These are phyloP conservation scores for Stichopus horrens DNA, from an alignment of 53 echinoderm and acorn worm genomes.

Conservation along the genomic window DNA sequence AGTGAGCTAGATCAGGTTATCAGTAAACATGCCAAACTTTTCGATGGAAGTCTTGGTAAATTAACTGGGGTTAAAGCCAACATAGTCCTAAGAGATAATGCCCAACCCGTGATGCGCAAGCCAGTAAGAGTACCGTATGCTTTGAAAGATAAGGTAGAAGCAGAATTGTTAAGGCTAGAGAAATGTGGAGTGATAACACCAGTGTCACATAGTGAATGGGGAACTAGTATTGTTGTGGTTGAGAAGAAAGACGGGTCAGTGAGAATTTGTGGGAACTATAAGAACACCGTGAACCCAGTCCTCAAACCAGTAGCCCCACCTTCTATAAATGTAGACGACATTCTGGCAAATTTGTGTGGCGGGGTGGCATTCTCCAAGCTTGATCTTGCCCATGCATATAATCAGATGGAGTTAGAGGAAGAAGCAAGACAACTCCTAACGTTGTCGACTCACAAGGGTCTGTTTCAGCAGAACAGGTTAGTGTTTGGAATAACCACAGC, in stretches of 20 bases:
- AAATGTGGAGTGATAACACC: conserved; percentile 62
- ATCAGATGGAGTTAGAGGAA: conserved; percentile 58
- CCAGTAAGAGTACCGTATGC: conserved; percentile 53
- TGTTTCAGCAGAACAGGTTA: conserved; percentile 55
- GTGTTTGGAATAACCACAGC: conserved; percentile 62
- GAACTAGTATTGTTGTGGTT: conserved; percentile 54
- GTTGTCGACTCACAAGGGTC: conserved; percentile 58
- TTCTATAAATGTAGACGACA: conserved; percentile 68
- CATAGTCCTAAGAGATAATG: too few relatives aligned
- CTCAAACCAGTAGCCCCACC: conserved; percentile 66
- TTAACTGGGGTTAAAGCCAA: conserved; percentile 38
- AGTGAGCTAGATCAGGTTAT: too few relatives aligned
- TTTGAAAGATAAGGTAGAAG: conserved; percentile 50
- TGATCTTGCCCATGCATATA: conserved; percentile 59
- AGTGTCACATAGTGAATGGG: conserved; percentile 63
- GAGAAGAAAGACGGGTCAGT: conserved; percentile 60
- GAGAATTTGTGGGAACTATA: conserved; percentile 70
- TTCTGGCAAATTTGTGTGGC: conserved; percentile 54
- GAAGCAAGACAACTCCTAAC: conserved; percentile 45
- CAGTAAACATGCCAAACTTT: too few relatives aligned
- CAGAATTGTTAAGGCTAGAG: conserved; percentile 47
- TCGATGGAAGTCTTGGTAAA: neutral
- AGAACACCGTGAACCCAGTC: conserved; percentile 52
- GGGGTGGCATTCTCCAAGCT: conserved; percentile 51
- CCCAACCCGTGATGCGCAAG: too few relatives aligned